Percentiles rank a stretch among this genome's conserved stretches.
Evolutionary conservation across 2,888 invertebrate genomes (phyloP).

Genomic region (Lydus trimaculatus): DNA sequence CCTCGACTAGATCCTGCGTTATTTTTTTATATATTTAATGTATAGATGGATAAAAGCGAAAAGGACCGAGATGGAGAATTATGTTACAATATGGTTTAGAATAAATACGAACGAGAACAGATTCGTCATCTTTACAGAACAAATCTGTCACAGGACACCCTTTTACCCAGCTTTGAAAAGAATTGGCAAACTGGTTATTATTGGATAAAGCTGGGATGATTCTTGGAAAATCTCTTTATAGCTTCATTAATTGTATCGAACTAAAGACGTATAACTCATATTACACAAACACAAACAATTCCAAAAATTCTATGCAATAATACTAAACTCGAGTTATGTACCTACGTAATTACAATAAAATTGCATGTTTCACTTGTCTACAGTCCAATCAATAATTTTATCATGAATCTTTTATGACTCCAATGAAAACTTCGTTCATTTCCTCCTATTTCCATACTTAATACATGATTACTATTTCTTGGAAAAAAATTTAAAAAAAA

Average conservation of each 20-base stretch:
- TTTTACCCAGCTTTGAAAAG: neutral
- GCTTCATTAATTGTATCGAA: neutral
- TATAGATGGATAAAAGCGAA: neutral
- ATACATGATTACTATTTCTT: neutral
- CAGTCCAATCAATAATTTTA: neutral
- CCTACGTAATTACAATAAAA: neutral
- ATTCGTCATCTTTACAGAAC: constrained; percentile 11
- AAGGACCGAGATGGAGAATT: neutral
- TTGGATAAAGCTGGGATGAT: neutral
- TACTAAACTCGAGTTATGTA: neutral
- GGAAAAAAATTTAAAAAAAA: neutral
- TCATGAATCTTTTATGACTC: neutral
- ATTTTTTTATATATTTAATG: constrained; percentile 18
- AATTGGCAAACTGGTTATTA: constrained; percentile 1
- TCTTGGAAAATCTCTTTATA: neutral
- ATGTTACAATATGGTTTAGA: constrained; percentile 3
- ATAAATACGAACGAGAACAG: neutral
- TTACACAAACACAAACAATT: neutral
- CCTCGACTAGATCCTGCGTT: constrained; percentile 13
- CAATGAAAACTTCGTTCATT: neutral
- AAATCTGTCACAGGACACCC: constrained; percentile 6
- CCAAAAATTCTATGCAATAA: neutral
- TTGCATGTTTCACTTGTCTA: neutral
- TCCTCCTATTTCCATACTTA: neutral
- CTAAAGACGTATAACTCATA: neutral